Evolutionary conservation across 2,113 vertebrate genomes (phyloP).

Genomic region (Silurus glanis): DNA sequence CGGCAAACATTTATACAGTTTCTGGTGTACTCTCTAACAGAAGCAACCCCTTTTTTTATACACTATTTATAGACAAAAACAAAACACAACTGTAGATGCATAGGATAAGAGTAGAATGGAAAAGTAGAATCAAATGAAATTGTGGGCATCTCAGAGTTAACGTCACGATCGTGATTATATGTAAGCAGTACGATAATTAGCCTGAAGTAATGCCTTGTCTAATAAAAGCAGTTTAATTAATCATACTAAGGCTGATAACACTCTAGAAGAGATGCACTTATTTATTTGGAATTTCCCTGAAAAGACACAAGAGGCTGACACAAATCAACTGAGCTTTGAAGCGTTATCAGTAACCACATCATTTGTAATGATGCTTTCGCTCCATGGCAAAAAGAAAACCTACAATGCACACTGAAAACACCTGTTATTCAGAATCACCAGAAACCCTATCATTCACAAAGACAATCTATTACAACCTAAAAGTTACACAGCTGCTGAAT

Average conservation of each 20-base stretch:
- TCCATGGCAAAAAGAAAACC: not conserved
- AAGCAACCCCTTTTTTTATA: not conserved
- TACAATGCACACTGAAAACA: not conserved
- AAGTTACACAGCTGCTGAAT: not conserved
- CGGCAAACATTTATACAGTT: not conserved
- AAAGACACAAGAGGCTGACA: not conserved
- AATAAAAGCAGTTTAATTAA: not conserved
- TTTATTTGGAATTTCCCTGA: not conserved
- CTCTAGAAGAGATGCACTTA: not conserved
- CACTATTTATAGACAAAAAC: slow-evolving; percentile 43
- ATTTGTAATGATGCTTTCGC: not conserved
- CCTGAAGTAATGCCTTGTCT: not conserved
- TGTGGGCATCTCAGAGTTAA: not conserved
- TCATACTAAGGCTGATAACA: not conserved
- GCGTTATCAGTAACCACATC: not conserved
- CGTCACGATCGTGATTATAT: not conserved
- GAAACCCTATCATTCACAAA: not conserved
- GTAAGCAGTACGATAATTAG: not conserved
- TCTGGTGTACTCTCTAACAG: slow-evolving; percentile 2
- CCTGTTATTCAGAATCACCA: not conserved
- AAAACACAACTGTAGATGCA: slow-evolving; percentile 36
- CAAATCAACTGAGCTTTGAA: not conserved
- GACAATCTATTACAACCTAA: not conserved
- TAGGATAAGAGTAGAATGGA: not conserved
- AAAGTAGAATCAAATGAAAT: not conserved